phyloP scores from a whole-genome alignment of 2,113 vertebrate genomes.

The Petrocephalus zakoni region DNA sequence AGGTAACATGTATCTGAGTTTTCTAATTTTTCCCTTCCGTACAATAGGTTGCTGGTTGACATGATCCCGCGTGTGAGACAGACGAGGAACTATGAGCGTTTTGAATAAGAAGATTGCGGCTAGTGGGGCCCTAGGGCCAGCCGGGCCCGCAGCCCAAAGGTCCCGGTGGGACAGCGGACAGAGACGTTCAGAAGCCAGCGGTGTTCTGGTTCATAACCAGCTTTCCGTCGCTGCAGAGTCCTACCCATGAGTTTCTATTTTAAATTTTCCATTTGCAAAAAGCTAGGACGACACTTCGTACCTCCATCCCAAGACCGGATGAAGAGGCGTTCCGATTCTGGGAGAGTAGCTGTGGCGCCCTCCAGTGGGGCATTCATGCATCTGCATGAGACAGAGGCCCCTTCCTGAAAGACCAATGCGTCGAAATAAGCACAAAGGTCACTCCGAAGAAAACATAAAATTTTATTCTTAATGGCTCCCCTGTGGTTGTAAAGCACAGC shows the following conservation, averaged over 20 bases:
- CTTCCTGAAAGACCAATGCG: background rate
- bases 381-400: background rate
- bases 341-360: background rate
- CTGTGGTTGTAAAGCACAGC: too few relatives aligned
- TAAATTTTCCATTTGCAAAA: background rate
- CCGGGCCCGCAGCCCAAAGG: conserved; percentile 15
- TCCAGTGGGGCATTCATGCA: background rate
- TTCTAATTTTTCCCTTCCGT: background rate
- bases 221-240: background rate
- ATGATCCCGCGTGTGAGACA: conserved; percentile 85
- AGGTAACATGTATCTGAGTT: background rate
- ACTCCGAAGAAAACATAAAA: background rate
- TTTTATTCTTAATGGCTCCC: background rate
- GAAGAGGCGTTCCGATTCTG: background rate
- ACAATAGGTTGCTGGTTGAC: conserved; percentile 78
- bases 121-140: conserved; percentile 6
- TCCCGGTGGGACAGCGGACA: conserved; percentile 33
- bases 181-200: conserved; percentile 43
- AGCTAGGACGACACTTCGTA: background rate
- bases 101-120: conserved; percentile 71
- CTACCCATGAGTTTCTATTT: background rate
- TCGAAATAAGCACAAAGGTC: background rate
- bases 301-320: background rate
- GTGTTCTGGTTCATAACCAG: conserved; percentile 33
- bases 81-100: conserved; percentile 89